phyloP scores from a whole-genome alignment of 2,888 invertebrate genomes.

The Luffia ferchaultella region DNA sequence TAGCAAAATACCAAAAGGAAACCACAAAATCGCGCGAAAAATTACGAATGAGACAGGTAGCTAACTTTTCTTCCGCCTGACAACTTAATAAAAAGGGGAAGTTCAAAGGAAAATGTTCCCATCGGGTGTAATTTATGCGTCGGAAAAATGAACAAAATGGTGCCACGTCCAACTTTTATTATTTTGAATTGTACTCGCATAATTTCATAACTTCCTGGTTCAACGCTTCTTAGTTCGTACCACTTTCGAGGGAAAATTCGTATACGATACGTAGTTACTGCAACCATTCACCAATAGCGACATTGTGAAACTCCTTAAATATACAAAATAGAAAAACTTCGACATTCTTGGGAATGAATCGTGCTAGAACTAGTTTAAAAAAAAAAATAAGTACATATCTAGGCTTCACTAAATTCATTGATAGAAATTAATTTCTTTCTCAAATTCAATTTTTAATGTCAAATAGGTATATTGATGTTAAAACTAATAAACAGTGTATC shows the following conservation, averaged over 20 bases:
- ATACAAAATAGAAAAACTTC: too few species aligned
- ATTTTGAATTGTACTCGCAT: constrained; percentile 7
- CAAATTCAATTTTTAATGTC: too few species aligned
- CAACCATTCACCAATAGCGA: not conserved
- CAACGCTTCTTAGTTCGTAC: not conserved
- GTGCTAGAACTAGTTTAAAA: too few species aligned
- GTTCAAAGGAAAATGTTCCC: constrained; percentile 24
- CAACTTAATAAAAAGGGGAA: constrained; percentile 32
- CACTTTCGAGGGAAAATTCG: not conserved
- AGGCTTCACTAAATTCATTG: too few species aligned
- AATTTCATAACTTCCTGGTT: not conserved
- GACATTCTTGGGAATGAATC: too few species aligned
- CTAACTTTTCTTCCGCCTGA: constrained; percentile 21
- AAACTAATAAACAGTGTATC: too few species aligned
- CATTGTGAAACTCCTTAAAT: not conserved
- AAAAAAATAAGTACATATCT: too few species aligned
- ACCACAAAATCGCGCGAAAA: too few species aligned
- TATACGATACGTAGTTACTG: not conserved
- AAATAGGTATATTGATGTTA: too few species aligned
- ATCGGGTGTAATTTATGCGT: constrained; percentile 33
- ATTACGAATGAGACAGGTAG: constrained; percentile 16
- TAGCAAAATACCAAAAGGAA: too few species aligned
- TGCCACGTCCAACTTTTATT: constrained; percentile 43
- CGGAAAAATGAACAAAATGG: constrained; percentile 28
- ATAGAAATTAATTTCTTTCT: too few species aligned